A percentile compares a stretch with the other conserved stretches of the same genome.
Evolutionary conservation across 2,888 invertebrate species (phyloP).

Genomic region (Polymixis lichenea): DNA sequence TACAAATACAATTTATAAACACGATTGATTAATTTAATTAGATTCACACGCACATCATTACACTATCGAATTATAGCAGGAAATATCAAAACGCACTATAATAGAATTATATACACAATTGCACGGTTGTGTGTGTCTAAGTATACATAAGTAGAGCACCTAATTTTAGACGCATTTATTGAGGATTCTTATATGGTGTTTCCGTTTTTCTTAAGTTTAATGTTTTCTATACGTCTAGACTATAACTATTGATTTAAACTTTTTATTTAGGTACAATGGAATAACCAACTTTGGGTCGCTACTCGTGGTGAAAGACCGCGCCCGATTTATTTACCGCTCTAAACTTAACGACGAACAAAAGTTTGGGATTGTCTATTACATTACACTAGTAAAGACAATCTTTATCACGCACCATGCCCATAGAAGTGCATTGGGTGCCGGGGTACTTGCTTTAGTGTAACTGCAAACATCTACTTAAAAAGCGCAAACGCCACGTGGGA

Average conservation of each 20-base stretch:
- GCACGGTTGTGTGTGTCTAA: conserved; percentile 77
- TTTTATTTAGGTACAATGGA: conserved; percentile 22
- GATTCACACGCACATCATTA: conserved; percentile 63
- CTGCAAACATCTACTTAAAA: conserved; percentile 8
- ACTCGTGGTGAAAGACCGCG: conserved; percentile 15
- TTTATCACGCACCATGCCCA: not conserved
- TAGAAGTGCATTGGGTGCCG: not conserved
- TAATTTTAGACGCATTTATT: conserved; percentile 69
- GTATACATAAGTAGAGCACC: conserved; percentile 79
- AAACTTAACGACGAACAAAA: not conserved
- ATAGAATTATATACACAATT: conserved; percentile 79
- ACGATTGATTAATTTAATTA: conserved; percentile 68
- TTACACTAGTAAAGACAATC: not conserved
- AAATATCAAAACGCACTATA: conserved; percentile 60
- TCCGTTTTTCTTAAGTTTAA: conserved; percentile 24
- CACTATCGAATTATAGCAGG: conserved; percentile 63
- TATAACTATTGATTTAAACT: conserved; percentile 18
- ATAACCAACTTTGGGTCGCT: conserved; percentile 21
- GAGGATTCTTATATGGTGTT: conserved; percentile 51
- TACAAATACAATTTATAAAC: conserved; percentile 68
- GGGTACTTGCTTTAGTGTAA: not conserved
- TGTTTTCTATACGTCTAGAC: conserved; percentile 17
- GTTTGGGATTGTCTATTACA: not conserved
- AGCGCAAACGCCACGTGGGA: not conserved
- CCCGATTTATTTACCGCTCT: not conserved